phyloP scores from a whole-genome alignment of 2,888 invertebrate species.

The Dolomedes plantarius region DNA sequence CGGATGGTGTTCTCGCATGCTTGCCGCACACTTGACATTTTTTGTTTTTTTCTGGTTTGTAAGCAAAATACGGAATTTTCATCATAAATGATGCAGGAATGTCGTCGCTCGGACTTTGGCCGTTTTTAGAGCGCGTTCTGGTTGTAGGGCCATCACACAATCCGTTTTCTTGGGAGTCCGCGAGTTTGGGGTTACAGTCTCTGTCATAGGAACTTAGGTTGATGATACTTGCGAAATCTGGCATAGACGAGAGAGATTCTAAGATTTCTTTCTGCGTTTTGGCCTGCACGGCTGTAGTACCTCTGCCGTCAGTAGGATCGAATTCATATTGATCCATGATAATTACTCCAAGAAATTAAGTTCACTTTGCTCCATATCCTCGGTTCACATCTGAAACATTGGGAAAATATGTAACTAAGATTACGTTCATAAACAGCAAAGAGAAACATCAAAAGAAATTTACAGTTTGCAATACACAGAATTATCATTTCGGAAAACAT shows the following conservation, averaged over 20 bases:
- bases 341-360: background rate
- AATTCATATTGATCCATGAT: constrained; percentile 66
- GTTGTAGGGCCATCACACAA: constrained; percentile 15
- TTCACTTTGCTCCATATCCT: background rate
- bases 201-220: constrained; percentile 63
- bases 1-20: constrained; percentile 67
- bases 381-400: background rate
- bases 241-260: constrained; percentile 24
- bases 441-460: too few species aligned
- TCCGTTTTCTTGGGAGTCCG: background rate
- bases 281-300: constrained; percentile 5
- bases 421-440: too few species aligned
- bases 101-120: constrained; percentile 29
- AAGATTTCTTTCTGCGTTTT: constrained; percentile 26
- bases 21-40: constrained; percentile 67
- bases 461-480: too few species aligned
- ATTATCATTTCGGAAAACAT: too few species aligned
- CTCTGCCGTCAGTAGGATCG: constrained; percentile 45
- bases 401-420: background rate
- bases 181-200: constrained; percentile 31
- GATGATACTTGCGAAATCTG: constrained; percentile 40
- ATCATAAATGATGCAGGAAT: constrained; percentile 57
- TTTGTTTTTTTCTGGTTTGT: constrained; percentile 60
- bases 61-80: constrained; percentile 32
- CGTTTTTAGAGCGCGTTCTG: constrained; percentile 51